Conservation (phyloP, 2,797 vertebrate species). For the Macrochelys suwanniensis region DNA sequence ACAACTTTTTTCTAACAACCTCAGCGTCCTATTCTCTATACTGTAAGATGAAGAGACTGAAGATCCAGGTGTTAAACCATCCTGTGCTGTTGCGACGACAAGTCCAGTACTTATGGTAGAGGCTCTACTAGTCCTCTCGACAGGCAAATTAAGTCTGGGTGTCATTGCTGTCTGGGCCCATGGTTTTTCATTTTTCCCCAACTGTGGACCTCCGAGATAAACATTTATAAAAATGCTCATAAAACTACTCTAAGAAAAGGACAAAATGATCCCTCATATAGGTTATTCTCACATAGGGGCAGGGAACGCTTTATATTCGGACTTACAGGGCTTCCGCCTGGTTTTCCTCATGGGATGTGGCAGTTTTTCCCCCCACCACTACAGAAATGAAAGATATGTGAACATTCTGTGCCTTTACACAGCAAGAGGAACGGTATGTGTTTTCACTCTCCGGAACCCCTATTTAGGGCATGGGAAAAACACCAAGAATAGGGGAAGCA, state of each 20-base stretch:
- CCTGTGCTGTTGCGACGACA: background rate
- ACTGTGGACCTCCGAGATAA: too few species aligned
- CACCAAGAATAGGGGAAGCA: background rate
- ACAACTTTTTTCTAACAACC: too few species aligned
- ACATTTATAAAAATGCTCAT: background rate
- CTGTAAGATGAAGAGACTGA: too few species aligned
- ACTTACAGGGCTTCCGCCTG: background rate
- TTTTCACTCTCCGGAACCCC: background rate
- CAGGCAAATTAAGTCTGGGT: background rate
- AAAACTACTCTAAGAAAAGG: background rate
- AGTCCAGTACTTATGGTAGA: background rate
- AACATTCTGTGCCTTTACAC: background rate
- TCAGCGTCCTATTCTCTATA: too few species aligned
- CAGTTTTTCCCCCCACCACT: background rate
- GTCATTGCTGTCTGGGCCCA: too few species aligned
- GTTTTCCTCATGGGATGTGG: background rate
- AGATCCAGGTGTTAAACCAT: too few species aligned
- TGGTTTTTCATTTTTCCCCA: background rate
- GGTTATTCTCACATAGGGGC: background rate
- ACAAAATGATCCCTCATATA: background rate
- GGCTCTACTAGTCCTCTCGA: background rate
- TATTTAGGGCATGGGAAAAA: background rate
- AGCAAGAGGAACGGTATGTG: background rate
- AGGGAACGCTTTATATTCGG: background rate
- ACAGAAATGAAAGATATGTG: background rate